Evolutionary conservation across 2,888 invertebrate genomes (phyloP).

Genomic region (Orgyia antiqua): DNA sequence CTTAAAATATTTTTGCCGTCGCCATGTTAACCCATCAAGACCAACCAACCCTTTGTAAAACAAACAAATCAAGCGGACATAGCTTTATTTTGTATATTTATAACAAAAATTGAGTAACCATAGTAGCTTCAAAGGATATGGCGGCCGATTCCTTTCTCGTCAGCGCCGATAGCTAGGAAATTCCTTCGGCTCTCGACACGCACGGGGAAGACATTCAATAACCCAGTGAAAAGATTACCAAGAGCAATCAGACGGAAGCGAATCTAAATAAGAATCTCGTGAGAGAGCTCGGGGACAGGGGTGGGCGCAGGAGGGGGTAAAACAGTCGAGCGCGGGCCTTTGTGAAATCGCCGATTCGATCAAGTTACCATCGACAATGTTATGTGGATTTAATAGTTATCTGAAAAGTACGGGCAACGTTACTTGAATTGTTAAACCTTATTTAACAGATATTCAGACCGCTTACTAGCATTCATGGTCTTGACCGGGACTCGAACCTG

Average conservation of each 20-base stretch:
- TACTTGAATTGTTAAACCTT: constrained; percentile 23
- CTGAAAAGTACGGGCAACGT: constrained; percentile 46
- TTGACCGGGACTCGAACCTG: constrained; percentile 77
- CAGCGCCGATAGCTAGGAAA: constrained; percentile 39
- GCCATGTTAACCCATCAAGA: no score
- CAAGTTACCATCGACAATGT: constrained; percentile 64
- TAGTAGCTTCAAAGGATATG: constrained; percentile 49
- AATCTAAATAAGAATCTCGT: constrained; percentile 79
- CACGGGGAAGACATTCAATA: constrained; percentile 76
- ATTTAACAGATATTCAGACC: constrained; percentile 28
- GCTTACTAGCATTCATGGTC: constrained; percentile 58
- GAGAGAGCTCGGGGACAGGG: constrained; percentile 63
- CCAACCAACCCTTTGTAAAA: no score
- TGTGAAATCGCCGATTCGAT: constrained; percentile 70
- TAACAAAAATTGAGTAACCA: constrained; percentile 39
- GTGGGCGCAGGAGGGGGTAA: constrained; percentile 53
- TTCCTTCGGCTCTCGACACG: constrained; percentile 58
- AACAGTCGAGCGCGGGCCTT: constrained; percentile 65
- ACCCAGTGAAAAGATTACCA: constrained; percentile 77
- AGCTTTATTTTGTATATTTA: constrained; percentile 43
- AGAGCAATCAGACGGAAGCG: constrained; percentile 79
- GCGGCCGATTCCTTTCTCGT: constrained; percentile 47
- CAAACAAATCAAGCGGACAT: constrained; percentile 40
- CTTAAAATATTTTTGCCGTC: no score
- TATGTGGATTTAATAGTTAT: constrained; percentile 52